Evolutionary conservation across 2,888 invertebrate genomes (phyloP).

Genomic region (Rutpela maculata): DNA sequence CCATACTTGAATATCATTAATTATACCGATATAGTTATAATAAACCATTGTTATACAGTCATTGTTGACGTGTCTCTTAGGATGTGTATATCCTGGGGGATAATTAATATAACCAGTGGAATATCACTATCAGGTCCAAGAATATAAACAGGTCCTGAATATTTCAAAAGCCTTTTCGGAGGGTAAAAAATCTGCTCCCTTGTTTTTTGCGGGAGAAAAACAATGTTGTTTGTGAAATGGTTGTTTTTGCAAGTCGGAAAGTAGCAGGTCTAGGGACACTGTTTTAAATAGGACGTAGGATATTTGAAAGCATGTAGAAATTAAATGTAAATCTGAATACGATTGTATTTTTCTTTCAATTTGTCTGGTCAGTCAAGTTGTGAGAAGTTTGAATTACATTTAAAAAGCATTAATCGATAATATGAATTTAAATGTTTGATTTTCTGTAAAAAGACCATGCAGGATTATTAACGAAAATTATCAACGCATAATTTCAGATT

Average conservation of each 20-base stretch:
- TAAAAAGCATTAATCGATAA: too few relatives aligned
- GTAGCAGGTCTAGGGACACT: background rate
- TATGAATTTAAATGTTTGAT: too few relatives aligned
- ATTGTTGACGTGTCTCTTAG: slow-evolving; percentile 72
- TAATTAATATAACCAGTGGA: slow-evolving; percentile 69
- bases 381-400: too few relatives aligned
- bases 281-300: too few relatives aligned
- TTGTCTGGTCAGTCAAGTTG: too few relatives aligned
- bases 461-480: too few relatives aligned
- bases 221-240: slow-evolving; percentile 48
- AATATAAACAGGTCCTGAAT: slow-evolving; percentile 54
- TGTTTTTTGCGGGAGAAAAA: slow-evolving; percentile 35
- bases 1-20: slow-evolving; percentile 71
- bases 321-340: too few relatives aligned
- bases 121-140: slow-evolving; percentile 60
- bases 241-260: slow-evolving; percentile 31
- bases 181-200: slow-evolving; percentile 13
- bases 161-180: slow-evolving; percentile 48
- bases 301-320: too few relatives aligned
- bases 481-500: too few relatives aligned
- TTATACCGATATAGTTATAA: slow-evolving; percentile 72
- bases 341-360: too few relatives aligned
- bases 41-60: slow-evolving; percentile 71
- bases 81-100: slow-evolving; percentile 70
- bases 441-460: too few relatives aligned